Evolutionary conservation across 2,797 vertebrate genomes (phyloP).

Genomic region (Ptychobarbus kaznakovi): DNA sequence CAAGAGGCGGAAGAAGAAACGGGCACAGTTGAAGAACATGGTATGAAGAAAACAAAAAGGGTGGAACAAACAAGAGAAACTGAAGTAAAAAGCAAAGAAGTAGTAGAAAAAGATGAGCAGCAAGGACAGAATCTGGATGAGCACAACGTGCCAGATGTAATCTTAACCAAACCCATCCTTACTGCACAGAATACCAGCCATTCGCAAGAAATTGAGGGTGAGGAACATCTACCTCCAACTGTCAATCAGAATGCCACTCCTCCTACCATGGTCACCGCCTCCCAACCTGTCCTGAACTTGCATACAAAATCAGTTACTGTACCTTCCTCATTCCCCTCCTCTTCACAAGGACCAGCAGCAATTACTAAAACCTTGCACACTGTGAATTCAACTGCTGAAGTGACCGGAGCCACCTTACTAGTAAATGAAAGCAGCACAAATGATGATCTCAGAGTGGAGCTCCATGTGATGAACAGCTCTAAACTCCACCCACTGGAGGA

Average conservation of each 20-base stretch:
- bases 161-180: not conserved
- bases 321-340: conserved; percentile 6
- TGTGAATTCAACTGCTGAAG: conserved; percentile 25
- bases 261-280: not conserved
- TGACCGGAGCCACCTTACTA: conserved; percentile 9
- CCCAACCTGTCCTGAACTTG: not conserved
- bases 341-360: not conserved
- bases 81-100: not conserved
- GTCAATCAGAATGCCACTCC: conserved; percentile 17
- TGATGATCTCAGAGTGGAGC: conserved; percentile 54
- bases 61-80: not conserved
- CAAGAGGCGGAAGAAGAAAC: conserved; percentile 54
- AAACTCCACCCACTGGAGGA: conserved; percentile 17
- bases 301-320: conserved; percentile 8
- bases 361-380: not conserved
- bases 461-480: conserved; percentile 40
- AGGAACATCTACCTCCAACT: conserved; percentile 28
- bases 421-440: conserved; percentile 41
- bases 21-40: conserved; percentile 46
- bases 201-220: conserved; percentile 9
- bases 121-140: not conserved
- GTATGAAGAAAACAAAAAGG: not conserved
- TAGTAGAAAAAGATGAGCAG: not conserved
- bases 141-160: not conserved
- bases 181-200: not conserved